phyloP scores from a whole-genome alignment of 2,797 vertebrate species.

The Acomys russatus region DNA sequence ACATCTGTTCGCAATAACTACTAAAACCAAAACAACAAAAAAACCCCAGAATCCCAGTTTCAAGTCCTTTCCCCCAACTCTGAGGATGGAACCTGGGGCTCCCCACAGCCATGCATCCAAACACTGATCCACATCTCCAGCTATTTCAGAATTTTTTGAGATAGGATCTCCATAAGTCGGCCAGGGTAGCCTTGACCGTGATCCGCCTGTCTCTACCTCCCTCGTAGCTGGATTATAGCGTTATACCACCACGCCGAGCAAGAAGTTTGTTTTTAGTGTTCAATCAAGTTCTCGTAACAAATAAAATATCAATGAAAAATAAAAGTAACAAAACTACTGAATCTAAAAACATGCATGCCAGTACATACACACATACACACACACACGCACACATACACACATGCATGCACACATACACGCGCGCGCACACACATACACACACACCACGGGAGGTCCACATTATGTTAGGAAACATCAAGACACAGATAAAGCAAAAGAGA shows the following conservation, averaged over 20 bases:
- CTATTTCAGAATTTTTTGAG: not conserved
- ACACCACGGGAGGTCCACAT: not conserved
- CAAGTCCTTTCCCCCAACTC: not conserved
- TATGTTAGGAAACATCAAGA: not conserved
- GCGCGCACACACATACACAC: not conserved
- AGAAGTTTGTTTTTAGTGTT: conserved; percentile 43
- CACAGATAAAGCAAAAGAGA: not conserved
- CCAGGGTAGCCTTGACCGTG: not conserved
- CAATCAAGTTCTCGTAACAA: conserved; percentile 17
- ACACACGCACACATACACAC: not conserved
- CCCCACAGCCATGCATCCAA: not conserved
- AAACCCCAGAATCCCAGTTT: not conserved
- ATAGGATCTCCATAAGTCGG: not conserved
- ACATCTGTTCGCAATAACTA: conserved; percentile 8
- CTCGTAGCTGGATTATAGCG: not conserved
- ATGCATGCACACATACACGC: not conserved
- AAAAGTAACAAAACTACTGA: conserved; percentile 13
- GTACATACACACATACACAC: not conserved
- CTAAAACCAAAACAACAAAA: not conserved
- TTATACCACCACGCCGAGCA: not conserved
- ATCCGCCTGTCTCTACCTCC: not conserved
- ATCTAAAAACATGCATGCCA: not conserved
- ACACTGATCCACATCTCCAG: not conserved
- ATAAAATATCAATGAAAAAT: conserved; percentile 37
- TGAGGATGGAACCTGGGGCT: not conserved